Percentiles rank a stretch among this genome's conserved stretches.
Evolutionary conservation across 2,797 vertebrate species (phyloP).

Genomic region (Pogoniulus pusillus): DNA sequence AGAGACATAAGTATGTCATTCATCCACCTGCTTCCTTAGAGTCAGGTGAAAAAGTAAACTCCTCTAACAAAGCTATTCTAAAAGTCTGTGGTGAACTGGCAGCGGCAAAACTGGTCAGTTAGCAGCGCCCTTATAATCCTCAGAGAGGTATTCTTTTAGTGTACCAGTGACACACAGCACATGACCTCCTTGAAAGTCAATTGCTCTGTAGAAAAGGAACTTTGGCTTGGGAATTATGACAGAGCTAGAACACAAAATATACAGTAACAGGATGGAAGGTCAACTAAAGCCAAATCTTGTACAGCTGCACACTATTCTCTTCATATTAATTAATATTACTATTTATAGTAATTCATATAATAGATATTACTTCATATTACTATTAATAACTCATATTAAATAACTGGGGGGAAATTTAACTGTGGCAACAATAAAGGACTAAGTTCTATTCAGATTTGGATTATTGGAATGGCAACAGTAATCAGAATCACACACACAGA

Average conservation of each 20-base stretch:
- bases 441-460: neutral
- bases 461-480: neutral
- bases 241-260: neutral
- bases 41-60: neutral
- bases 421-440: neutral
- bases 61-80: neutral
- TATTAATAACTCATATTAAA: too few species aligned
- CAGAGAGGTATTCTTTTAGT: neutral
- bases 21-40: accelerated
- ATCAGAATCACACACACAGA: too few species aligned
- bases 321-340: neutral
- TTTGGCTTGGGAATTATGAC: neutral
- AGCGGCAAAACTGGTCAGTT: neutral
- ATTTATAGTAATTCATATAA: too few species aligned
- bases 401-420: neutral
- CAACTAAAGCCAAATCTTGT: neutral
- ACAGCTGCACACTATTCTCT: neutral
- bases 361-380: too few species aligned
- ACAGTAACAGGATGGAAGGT: neutral
- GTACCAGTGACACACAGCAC: too few species aligned
- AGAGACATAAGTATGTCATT: neutral
- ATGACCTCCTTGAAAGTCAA: neutral
- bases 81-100: neutral
- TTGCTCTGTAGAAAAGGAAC: neutral
- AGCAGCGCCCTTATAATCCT: neutral